A percentile compares a stretch with the other conserved stretches of the same genome.
phyloP scores from a whole-genome alignment of 2,888 invertebrate genomes.

The Cerastis rubricosa region DNA sequence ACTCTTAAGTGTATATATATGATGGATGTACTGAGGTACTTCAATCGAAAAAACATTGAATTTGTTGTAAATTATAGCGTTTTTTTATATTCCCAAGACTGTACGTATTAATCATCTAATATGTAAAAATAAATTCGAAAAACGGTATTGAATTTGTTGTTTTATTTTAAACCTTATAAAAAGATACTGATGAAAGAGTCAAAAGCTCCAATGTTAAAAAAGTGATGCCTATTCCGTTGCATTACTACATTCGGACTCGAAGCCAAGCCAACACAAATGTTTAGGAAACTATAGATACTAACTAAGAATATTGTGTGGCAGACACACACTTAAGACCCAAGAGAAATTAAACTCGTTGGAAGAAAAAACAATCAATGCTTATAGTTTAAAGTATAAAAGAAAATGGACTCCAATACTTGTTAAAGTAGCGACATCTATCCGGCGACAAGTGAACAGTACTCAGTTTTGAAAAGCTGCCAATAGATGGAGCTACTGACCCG shows the following conservation, averaged over 20 bases:
- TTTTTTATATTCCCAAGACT: conserved; percentile 89
- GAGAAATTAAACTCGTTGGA: too few relatives aligned
- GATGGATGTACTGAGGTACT: conserved; percentile 67
- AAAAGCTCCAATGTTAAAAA: neutral
- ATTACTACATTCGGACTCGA: neutral
- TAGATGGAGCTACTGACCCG: neutral
- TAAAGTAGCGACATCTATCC: conserved; percentile 13
- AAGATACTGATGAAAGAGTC: too few relatives aligned
- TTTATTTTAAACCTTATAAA: conserved; percentile 73
- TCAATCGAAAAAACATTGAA: conserved; percentile 68
- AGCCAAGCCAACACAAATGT: neutral
- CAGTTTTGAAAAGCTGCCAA: neutral
- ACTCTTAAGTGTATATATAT: conserved; percentile 75
- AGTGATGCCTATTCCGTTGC: neutral
- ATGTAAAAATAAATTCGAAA: conserved; percentile 88
- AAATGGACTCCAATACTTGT: neutral
- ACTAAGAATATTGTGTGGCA: neutral
- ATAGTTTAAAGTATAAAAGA: too few relatives aligned
- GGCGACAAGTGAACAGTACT: neutral
- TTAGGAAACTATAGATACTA: too few relatives aligned
- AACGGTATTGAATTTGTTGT: conserved; percentile 82
- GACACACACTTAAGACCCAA: neutral
- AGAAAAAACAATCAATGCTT: too few relatives aligned
- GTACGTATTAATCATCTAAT: conserved; percentile 89
- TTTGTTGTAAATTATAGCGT: conserved; percentile 85